Base-by-base conservation (phyloP, 1,140 invertebrate species). In the Philotrypesis tridentata region DNA sequence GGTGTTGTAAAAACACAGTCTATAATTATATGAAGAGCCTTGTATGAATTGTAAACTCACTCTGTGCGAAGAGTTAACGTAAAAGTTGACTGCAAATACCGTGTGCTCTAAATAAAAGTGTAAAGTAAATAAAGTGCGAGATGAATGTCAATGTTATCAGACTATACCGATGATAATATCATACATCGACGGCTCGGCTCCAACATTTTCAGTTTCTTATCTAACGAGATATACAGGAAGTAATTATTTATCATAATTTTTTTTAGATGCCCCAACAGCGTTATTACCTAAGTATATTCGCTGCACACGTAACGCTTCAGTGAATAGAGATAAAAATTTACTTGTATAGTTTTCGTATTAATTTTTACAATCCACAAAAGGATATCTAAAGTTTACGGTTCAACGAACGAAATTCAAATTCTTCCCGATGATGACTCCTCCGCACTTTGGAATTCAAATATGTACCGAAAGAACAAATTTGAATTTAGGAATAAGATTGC, bases 221-320 rank as follows among this genome's bases (percentile, higher is more conserved):
- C 27, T 21, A 27, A 31, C 17, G 3, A 68, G 67, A 68, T 68
- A n/a, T n/a, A n/a, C n/a, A 68, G 21, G 25, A 21, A 33, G 29
- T 37, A 37, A 37, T 68, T 21, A n/a, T n/a, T 68, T 31, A 68
- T 68, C 67, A 33, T 12, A 21, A 21, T 68, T 68, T 68, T 68
- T 68, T 31, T 68, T 23, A 65, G 27, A 65, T 65, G 63, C 63
- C 1, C 7, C 3, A 27, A 55, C 4, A 21, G 6, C n/a, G 48
- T 17, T n/a, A 55, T 55, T 21, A 3, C n/a, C n/a, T n/a, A n/a
- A n/a, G n/a, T n/a, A n/a, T n/a, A n/a, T n/a, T n/a, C n/a, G n/a
- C n/a, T n/a, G n/a, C n/a, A n/a, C n/a, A n/a, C n/a, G 12, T 55
- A 55, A 27, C 7, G 25, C 25, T 29, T 23, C 23, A 65, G 27